Evolutionary conservation across 2,113 vertebrate genomes (phyloP), one percentile per base, ranked within the genome.

Genomic region (Hemiprocne comata): DNA sequence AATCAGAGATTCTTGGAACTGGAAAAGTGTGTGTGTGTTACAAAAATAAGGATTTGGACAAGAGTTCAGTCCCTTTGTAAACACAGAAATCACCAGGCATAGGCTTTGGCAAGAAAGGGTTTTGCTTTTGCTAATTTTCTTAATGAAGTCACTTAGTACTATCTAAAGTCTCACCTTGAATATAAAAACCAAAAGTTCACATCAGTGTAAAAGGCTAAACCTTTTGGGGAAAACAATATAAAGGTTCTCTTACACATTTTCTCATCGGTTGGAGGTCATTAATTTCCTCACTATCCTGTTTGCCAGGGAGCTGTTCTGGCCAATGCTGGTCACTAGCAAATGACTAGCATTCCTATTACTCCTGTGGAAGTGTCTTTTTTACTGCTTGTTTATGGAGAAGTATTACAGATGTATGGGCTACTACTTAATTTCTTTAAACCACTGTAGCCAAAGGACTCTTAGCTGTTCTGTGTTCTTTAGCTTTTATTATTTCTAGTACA

Each of bases 41-140:
- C 13, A 64, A 53, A 92, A 95, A 36, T 61, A 85, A 88, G 53
- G 51, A 48, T 89, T 92, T 93, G 48, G 55, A 60, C 67, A 71
- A 60, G 13, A 92, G 33, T 74, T 76, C 5, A 19, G 16, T 85
- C 72, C 24, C 55, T 92, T 29, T 65, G 44, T 38, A 74, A 55
- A 73, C 6, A 17, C 11, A 46, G 80, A 72, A 83, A 42, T 80
- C 7, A 10, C 11, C n/a, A 62, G 76, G 60, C 2, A 2, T 25
- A 13, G 34, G 11, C 38, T 84, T 79, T 77, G 57, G 21, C 24
- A 51, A 60, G 51, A 46, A 73, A 17, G 20, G 13, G 13, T 34
- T 80, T 38, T 11, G 7, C 17, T 65, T 6, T 12, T 64, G 16
- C 42, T 80, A 74, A 34, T 25, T 66, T 26, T 61, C 25, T 66